Base-by-base conservation (phyloP, 2,888 invertebrate genomes). In the Mythimna ferrago region DNA sequence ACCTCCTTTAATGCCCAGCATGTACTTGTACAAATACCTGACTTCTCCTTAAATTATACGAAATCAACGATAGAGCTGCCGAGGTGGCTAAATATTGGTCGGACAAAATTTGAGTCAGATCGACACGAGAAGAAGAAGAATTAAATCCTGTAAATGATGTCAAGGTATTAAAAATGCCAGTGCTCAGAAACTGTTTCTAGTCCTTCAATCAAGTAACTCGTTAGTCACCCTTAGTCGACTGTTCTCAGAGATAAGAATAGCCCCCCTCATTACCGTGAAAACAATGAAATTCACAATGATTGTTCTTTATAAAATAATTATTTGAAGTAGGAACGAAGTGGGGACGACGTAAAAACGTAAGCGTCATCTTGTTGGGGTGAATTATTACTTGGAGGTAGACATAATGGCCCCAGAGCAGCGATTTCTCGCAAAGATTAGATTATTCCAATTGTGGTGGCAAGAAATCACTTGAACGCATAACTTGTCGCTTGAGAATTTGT, bases 401-500 rank as follows among this genome's bases (percentile, higher is more conserved):
- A 81, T 90, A 89, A 90, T 89, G 89, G 91, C 84, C 81, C 84
- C 84, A 86, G 86, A 88, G 86, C 87, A 84, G 87, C 79, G 88
- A 90, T 90, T 93, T 87, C 82, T 83, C 84, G 81, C 84, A 84
- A 87, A 90, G 90, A 93, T 93, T 90, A 90, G 89, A 92, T 91
- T 92, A 90, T 90, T 90, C 88, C 89, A 88, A 91, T 92, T 90
- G 83, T 80, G 86, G 82, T 83, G 86, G 86, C 89, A 88, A 90
- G 89, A 89, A 92, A 90, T 92, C 92, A 92, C 92, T 93, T 91
- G 89, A 88, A 88, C 92, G 90, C 91, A 92, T 91, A 89, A 89
- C 82, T 84, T 87, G 90, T 89, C 88, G 86, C 87, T 71, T 70
- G 81, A 78, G 87, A 87, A 88, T 89, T 89, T 87, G 87, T 87